Evolutionary conservation across 2,888 invertebrate species (phyloP), one percentile per base, ranked within the genome.

Genomic region (Hirtodrosophila alboralis): DNA sequence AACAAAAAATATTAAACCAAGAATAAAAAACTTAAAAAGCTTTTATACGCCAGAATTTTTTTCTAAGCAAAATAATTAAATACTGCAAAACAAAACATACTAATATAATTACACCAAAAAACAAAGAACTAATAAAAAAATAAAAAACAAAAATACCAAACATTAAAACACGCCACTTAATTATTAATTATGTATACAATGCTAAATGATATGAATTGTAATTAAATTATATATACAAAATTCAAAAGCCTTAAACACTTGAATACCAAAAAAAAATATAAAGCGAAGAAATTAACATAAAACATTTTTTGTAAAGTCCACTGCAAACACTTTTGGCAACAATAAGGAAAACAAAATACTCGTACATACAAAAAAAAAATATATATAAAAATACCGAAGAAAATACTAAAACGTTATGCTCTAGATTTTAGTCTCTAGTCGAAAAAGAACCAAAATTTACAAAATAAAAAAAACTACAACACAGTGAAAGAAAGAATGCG

Each of bases 391-490:
- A 30, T 23, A 33, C 36, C 12, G 31, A 28, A 47, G 4, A 38
- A 53, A 57, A 69, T 63, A 72, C 62, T 70, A 60, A 60, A 75
- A 71, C 75, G 64, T 71, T 61, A 79, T 57, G 66, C 69, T 67
- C 73, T 83, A 72, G 66, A 23, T 51, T 63, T 65, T 64, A 68
- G 68, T 60, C 65, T 64, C 73, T 79, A 74, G 78, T 61, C 61
- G 54, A 81, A 67, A 80, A 79, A 79, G 78, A 81, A 81, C 84
- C 81, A 84, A 84, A 74, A 79, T 78, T 77, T 81, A 81, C 71
- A 84, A 76, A 56, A 54, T 13, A 43, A 28, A 51, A 44, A 23
- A 34, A 13, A 10, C n/a, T 6, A 47, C 47, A 37, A 37, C 3
- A 18, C 5, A 41, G 28, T 4, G 9, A 13, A 67, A 59, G 36